Conservation (phyloP, 2,113 vertebrate genomes). For the Danionella cerebrum region DNA sequence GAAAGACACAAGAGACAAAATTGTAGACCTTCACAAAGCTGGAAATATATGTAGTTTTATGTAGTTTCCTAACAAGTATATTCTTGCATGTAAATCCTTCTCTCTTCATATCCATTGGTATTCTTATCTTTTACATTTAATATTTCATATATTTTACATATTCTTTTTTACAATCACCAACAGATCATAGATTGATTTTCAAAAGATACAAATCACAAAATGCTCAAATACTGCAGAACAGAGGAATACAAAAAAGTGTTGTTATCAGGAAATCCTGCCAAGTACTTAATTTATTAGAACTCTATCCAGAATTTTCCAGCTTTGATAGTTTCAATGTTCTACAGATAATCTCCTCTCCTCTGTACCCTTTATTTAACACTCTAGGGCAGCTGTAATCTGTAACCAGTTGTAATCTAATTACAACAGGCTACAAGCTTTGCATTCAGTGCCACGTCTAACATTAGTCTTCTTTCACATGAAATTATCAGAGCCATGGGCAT, state of each 20-base stretch:
- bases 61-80: too few relatives aligned
- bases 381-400: not conserved
- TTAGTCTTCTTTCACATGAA: not conserved
- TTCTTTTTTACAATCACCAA: too few relatives aligned
- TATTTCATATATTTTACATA: too few relatives aligned
- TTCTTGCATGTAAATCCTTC: too few relatives aligned
- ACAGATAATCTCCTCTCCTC: not conserved
- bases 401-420: slow-evolving; percentile 8
- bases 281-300: not conserved
- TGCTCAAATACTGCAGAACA: not conserved
- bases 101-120: too few relatives aligned
- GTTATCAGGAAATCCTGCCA: not conserved
- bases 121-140: too few relatives aligned
- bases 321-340: not conserved
- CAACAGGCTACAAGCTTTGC: not conserved
- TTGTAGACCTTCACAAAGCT: too few relatives aligned
- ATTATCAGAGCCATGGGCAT: not conserved
- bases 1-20: too few relatives aligned
- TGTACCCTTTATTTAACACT: not conserved
- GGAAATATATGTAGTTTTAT: too few relatives aligned
- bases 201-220: too few relatives aligned
- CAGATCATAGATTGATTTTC: too few relatives aligned
- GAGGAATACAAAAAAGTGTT: not conserved
- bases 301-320: not conserved
- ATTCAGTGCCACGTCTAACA: not conserved